Base-by-base conservation (phyloP, 2,888 invertebrate species). In the Tridacna crocea region DNA sequence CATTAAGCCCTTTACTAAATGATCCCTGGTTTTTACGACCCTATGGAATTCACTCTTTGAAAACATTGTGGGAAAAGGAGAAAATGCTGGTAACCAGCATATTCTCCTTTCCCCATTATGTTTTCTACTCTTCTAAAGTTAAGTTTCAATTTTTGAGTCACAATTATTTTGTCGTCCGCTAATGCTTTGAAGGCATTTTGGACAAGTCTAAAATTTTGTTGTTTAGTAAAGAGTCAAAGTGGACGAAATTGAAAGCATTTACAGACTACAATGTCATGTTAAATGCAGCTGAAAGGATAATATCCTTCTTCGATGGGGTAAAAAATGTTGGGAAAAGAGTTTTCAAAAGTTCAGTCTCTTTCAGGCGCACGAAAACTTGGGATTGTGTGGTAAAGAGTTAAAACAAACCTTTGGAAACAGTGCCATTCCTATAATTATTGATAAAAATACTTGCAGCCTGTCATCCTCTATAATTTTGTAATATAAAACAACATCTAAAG, bases 401-500 rank as follows among this genome's bases (percentile, higher is more conserved):
- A 19, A 19, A 11, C 19, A 55, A 55, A 11, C 19, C 65, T 13
- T 2, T 4, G 36, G 36, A 36, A 36, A 36, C 36, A 36, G 8
- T 36, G 8, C 36, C 36, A 36, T 4, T 36, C 66, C 46, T 2
- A n/a, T 46, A 46, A 66, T 66, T 66, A 36, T 26, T 46, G 11
- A 27, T 36, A 66, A 66, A 66, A 47, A n/a, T 13, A 36, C 46
- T 46, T 66, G 66, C 24, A 24, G 51, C 51, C 51, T 70, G 70
- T 70, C 46, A 70, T 70, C 47, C 22, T 51, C 22, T 48, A 70
- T 51, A 24, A 70, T 70, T 70, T 70, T 70, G 70, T 70, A 70
- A 70, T 70, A 70, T 70, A 70, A 70, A 70, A 70, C 70, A 48
- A 70, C 51, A 70, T 70, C 70, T 70, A 26, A 51, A 51, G 70